Evolutionary conservation across 64 coral and sea anemone species (phyloP).

Genomic region (Catalaphyllia jardinei): DNA sequence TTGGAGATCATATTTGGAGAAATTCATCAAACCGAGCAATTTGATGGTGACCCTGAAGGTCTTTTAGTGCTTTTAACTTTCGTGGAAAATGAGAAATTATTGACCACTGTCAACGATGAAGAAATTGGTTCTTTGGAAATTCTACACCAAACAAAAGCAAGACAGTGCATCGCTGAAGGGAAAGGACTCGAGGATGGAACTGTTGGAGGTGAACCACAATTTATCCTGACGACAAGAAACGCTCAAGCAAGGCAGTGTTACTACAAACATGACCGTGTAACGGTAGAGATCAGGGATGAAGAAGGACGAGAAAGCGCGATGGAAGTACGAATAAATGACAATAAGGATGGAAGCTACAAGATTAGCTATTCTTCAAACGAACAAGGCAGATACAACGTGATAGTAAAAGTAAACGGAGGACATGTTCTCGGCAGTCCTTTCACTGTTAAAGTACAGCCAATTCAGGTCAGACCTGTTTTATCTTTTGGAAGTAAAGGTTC

Average conservation of each 20-base stretch:
- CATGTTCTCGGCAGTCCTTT: constrained; percentile 50
- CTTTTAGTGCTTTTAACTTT: neutral
- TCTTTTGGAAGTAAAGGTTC: constrained; percentile 61
- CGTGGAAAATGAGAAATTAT: neutral
- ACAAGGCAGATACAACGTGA: constrained; percentile 4
- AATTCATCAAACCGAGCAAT: neutral
- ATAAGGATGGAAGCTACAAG: constrained; percentile 43
- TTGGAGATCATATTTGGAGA: neutral
- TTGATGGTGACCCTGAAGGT: neutral
- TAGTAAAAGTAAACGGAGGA: constrained; percentile 28
- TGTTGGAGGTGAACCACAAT: constrained; percentile 15
- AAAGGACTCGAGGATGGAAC: constrained; percentile 36
- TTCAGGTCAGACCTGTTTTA: constrained; percentile 48
- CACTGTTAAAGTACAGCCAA: constrained; percentile 39
- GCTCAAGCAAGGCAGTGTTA: constrained; percentile 18
- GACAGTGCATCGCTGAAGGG: constrained; percentile 45
- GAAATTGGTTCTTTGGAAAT: neutral
- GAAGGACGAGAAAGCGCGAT: neutral
- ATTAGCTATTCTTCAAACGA: constrained; percentile 3
- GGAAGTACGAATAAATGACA: constrained; percentile 37
- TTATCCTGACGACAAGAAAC: constrained; percentile 35
- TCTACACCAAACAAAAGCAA: neutral
- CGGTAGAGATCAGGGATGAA: neutral
- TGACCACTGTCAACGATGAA: neutral
- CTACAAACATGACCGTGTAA: constrained; percentile 14